Conservation (phyloP, 2,888 invertebrate species). For the Drosophila paramelanica region DNA sequence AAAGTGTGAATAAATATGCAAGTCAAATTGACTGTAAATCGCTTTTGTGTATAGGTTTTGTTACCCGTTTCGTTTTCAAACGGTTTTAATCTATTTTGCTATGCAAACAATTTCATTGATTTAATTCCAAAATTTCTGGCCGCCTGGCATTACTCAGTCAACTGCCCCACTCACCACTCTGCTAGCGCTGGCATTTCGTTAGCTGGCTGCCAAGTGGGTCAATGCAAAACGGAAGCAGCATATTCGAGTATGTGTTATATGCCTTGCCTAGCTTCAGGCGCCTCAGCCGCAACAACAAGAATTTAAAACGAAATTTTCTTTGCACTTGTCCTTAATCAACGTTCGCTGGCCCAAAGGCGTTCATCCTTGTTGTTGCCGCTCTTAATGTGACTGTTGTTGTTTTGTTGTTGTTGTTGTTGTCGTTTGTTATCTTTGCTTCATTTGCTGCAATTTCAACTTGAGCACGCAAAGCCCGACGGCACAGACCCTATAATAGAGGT, state of each 20-base stretch:
- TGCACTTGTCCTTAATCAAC: conserved; percentile 73
- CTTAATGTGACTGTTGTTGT: conserved; percentile 4
- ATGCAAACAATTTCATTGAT: conserved; percentile 7
- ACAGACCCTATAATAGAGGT: neutral
- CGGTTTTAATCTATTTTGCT: neutral
- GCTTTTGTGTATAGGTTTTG: neutral
- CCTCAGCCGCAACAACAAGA: conserved; percentile 32
- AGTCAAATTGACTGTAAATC: neutral
- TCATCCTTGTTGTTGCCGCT: conserved; percentile 33
- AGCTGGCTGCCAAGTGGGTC: conserved; percentile 52
- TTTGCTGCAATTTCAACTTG: conserved; percentile 74
- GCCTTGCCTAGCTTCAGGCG: conserved; percentile 50
- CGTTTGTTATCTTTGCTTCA: conserved; percentile 70
- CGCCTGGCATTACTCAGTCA: conserved; percentile 3
- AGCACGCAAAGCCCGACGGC: conserved; percentile 66
- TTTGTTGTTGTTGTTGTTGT: conserved; percentile 8
- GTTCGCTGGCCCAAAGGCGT: conserved; percentile 55
- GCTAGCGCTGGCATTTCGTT: neutral
- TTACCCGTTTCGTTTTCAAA: neutral
- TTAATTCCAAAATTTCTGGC: conserved; percentile 1
- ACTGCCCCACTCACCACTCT: neutral
- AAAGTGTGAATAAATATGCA: too few relatives aligned
- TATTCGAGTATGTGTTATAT: conserved; percentile 50
- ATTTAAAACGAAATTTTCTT: conserved; percentile 63
- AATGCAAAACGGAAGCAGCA: conserved; percentile 59